Conservation (phyloP, 2,113 vertebrate genomes). For the Corythornis vintsioides region DNA sequence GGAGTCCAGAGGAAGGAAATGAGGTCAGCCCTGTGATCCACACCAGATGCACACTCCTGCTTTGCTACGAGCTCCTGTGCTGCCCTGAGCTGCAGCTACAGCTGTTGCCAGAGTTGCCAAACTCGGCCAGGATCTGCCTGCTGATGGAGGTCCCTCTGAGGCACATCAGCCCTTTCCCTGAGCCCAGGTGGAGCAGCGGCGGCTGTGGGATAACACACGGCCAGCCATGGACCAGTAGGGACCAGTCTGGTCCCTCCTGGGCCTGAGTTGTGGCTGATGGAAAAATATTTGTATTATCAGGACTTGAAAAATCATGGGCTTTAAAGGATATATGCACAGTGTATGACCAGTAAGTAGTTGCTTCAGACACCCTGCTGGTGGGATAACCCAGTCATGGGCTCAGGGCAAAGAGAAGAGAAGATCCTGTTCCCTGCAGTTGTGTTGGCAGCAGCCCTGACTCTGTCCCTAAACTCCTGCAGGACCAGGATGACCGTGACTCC, state of each 20-base stretch:
- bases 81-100: neutral
- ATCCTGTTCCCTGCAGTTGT: neutral
- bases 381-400: neutral
- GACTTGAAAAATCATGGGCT: neutral
- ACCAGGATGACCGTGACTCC: rapidly evolving
- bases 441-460: neutral
- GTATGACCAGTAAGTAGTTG: neutral
- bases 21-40: neutral
- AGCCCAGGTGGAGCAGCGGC: rapidly evolving
- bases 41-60: neutral
- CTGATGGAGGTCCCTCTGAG: neutral
- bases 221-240: rapidly evolving
- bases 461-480: neutral
- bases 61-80: rapidly evolving
- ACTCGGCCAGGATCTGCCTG: rapidly evolving
- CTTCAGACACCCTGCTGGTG: constrained; percentile 3
- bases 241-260: neutral
- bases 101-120: neutral
- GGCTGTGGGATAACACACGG: neutral
- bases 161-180: rapidly evolving
- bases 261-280: neutral
- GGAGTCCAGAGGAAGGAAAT: neutral
- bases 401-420: neutral
- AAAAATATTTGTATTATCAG: neutral
- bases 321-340: neutral